Conservation (phyloP, 2,888 invertebrate genomes). For the Zhuqinia jingwanae region DNA sequence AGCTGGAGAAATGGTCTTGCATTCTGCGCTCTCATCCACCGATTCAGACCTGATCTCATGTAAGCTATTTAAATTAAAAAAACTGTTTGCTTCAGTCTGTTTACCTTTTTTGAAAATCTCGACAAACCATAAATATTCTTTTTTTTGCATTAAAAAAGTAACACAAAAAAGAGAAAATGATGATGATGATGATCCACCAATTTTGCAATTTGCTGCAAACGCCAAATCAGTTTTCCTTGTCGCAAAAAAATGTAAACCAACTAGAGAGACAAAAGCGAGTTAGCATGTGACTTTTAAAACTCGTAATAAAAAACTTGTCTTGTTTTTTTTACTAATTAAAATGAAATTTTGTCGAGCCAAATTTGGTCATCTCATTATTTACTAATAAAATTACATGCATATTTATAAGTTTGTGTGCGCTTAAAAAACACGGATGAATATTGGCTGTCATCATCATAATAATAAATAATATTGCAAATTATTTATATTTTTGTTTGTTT, state of each 20-base stretch:
- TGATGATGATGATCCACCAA: too few species aligned
- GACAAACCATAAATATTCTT: slow-evolving; percentile 25
- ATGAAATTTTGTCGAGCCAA: slow-evolving; percentile 45
- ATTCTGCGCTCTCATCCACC: slow-evolving; percentile 97
- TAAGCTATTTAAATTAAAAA: slow-evolving; percentile 84
- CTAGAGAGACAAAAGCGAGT: neutral
- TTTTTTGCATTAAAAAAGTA: neutral
- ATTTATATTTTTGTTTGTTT: too few species aligned
- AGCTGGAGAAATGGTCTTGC: slow-evolving; percentile 93
- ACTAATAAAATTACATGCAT: slow-evolving; percentile 49
- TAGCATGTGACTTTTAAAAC: neutral
- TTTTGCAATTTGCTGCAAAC: slow-evolving; percentile 13
- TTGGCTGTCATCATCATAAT: too few species aligned
- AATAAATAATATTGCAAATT: too few species aligned
- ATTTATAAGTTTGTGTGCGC: too few species aligned
- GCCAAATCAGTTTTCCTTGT: slow-evolving; percentile 18
- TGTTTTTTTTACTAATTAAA: slow-evolving; percentile 46
- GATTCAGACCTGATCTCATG: slow-evolving; percentile 97
- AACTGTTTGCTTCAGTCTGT: neutral
- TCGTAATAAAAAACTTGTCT: neutral
- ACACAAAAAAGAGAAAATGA: neutral
- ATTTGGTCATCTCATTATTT: slow-evolving; percentile 50
- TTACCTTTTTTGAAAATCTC: neutral
- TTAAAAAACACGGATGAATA: too few species aligned
- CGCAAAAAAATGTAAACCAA: neutral